A percentile compares a stretch with the other conserved stretches of the same genome.
These are phyloP conservation scores for Phorcus lineatus DNA, from an alignment of 2,888 invertebrate genomes.

Conservation along the genomic window DNA sequence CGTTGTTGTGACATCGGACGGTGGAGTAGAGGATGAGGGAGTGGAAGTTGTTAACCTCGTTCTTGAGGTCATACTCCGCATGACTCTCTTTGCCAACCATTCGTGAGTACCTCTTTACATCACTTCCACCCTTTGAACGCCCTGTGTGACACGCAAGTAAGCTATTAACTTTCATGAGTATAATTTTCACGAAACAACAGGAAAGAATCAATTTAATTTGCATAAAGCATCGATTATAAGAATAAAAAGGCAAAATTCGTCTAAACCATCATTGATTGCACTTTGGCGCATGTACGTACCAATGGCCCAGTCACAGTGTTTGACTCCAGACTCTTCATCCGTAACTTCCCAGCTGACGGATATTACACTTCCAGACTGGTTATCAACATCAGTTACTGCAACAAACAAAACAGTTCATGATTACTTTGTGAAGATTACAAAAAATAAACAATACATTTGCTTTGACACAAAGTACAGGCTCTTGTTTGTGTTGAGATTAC, in stretches of 20 bases:
- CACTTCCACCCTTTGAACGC: not conserved
- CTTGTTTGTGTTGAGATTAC: not conserved
- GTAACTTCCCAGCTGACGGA: slow-evolving; percentile 37
- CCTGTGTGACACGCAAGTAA: not conserved
- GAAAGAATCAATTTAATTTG: not conserved
- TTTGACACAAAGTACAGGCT: too few relatives aligned
- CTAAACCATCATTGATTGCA: too few relatives aligned
- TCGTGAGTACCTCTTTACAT: slow-evolving; percentile 11
- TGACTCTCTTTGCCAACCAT: not conserved
- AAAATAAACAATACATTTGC: too few relatives aligned
- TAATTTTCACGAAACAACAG: too few relatives aligned
- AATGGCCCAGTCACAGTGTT: slow-evolving; percentile 43
- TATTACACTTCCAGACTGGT: slow-evolving; percentile 31
- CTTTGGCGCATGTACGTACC: slow-evolving; percentile 31
- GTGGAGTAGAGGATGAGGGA: slow-evolving; percentile 32
- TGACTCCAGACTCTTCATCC: slow-evolving; percentile 44
- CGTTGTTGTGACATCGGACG: slow-evolving; percentile 35
- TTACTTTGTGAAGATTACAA: too few relatives aligned
- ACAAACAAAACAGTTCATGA: not conserved
- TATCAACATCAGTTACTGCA: slow-evolving; percentile 36
- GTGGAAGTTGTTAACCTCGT: not conserved
- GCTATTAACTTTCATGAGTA: too few relatives aligned
- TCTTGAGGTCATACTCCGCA: not conserved
- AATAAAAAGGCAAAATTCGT: not conserved
- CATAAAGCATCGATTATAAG: not conserved